Percentiles rank a stretch among this genome's conserved stretches.
These are phyloP conservation scores for Arenaria interpres DNA, from an alignment of 2,113 vertebrate genomes.

Conservation along the genomic window DNA sequence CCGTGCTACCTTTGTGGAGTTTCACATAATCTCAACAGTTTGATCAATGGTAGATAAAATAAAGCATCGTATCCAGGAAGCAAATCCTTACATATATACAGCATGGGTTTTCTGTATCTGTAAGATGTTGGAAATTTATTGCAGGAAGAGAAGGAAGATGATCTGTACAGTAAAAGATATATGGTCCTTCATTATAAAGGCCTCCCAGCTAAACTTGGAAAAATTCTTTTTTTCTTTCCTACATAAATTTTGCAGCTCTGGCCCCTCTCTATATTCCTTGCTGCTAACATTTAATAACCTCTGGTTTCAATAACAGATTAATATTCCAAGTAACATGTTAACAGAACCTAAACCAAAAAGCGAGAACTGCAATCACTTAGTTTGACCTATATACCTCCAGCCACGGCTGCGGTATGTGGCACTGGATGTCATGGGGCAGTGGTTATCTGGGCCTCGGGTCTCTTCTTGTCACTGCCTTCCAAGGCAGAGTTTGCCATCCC, in stretches of 20 bases:
- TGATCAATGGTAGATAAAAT: neutral
- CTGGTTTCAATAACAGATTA: neutral
- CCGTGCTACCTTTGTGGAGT: neutral
- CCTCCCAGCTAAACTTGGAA: neutral
- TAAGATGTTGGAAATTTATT: constrained; percentile 8
- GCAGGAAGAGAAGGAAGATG: neutral
- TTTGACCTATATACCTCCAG: neutral
- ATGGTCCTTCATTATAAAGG: neutral
- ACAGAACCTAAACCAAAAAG: neutral
- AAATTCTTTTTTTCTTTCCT: neutral
- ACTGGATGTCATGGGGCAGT: neutral
- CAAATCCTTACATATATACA: neutral
- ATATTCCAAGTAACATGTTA: neutral
- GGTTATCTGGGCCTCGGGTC: neutral
- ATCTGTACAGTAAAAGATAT: neutral
- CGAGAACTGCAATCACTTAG: neutral
- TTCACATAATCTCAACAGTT: neutral
- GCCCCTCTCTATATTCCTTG: neutral
- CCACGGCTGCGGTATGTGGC: neutral
- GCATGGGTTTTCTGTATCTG: neutral
- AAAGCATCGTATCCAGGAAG: neutral
- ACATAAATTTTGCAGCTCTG: neutral
- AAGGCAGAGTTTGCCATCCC: neutral
- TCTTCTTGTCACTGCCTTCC: neutral
- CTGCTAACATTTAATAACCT: neutral